phyloP scores from a whole-genome alignment of 1,140 invertebrate genomes.

The Anastatus disparis region DNA sequence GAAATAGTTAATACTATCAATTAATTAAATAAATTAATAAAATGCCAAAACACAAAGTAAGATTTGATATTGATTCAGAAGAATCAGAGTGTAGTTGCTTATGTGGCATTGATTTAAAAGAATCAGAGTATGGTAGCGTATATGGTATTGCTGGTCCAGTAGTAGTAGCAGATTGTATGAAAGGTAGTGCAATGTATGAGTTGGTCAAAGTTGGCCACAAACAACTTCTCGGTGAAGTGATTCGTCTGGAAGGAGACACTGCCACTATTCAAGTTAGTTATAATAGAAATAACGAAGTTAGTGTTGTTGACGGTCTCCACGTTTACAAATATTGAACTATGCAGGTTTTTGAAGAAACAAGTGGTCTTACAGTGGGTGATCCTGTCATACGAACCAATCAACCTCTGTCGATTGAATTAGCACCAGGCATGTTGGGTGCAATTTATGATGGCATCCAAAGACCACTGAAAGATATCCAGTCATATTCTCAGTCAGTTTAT shows the following conservation, averaged over 20 bases:
- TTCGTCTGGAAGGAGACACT: slow-evolving; percentile 73
- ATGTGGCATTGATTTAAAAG: too few species aligned
- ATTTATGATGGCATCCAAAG: slow-evolving; percentile 91
- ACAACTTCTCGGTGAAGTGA: slow-evolving; percentile 81
- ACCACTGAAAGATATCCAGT: slow-evolving; percentile 78
- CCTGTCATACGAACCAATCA: slow-evolving; percentile 84
- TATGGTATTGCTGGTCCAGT: slow-evolving; percentile 48
- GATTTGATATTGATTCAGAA: too few species aligned
- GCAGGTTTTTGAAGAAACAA: slow-evolving; percentile 87
- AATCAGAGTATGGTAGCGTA: slow-evolving; percentile 28
- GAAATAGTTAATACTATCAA: not conserved
- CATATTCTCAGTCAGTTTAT: slow-evolving; percentile 78
- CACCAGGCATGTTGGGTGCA: slow-evolving; percentile 82
- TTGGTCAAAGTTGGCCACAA: slow-evolving; percentile 78
- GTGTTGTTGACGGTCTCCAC: too few species aligned
- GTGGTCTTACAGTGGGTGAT: slow-evolving; percentile 87
- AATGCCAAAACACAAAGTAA: slow-evolving; percentile 24
- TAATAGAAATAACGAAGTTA: not conserved
- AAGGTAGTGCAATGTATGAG: slow-evolving; percentile 71
- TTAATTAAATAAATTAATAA: too few species aligned
- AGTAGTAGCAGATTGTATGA: slow-evolving; percentile 56
- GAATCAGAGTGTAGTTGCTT: too few species aligned
- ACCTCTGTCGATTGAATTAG: slow-evolving; percentile 85
- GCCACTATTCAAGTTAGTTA: slow-evolving; percentile 52
- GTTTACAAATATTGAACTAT: not conserved